Evolutionary conservation across 2,888 invertebrate species (phyloP).

Genomic region (Drosophila fulvimacula): DNA sequence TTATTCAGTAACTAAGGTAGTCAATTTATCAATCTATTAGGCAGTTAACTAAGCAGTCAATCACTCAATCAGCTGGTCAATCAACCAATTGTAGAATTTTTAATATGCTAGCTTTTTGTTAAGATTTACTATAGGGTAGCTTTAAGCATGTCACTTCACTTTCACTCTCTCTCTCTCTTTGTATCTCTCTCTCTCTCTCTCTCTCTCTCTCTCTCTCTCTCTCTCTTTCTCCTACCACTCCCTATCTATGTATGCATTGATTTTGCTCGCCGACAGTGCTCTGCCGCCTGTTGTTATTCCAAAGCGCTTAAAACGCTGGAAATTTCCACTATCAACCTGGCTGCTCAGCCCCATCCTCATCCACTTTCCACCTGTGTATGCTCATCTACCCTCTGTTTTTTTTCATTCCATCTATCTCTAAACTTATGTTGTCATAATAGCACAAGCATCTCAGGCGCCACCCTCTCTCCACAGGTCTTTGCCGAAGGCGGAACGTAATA

Average conservation of each 20-base stretch:
- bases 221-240: not conserved
- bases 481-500: conserved; percentile 63
- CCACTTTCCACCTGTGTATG: not conserved
- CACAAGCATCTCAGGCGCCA: conserved; percentile 23
- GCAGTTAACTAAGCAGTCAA: not conserved
- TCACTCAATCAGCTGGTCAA: not conserved
- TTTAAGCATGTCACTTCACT: not conserved
- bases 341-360: not conserved
- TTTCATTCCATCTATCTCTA: conserved; percentile 43
- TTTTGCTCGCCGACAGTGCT: not conserved
- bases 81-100: not conserved
- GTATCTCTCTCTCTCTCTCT: not conserved
- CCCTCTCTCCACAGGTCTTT: not conserved
- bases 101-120: no score
- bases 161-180: not conserved
- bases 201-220: not conserved
- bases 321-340: conserved; percentile 31
- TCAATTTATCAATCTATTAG: not conserved
- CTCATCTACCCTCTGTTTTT: not conserved
- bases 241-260: not conserved
- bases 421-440: conserved; percentile 71
- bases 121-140: not conserved
- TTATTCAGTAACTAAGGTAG: not conserved
- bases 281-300: conserved; percentile 34
- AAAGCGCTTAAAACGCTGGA: conserved; percentile 37